phyloP scores from a whole-genome alignment of 2,113 vertebrate genomes.

The Oenanthe melanoleuca region DNA sequence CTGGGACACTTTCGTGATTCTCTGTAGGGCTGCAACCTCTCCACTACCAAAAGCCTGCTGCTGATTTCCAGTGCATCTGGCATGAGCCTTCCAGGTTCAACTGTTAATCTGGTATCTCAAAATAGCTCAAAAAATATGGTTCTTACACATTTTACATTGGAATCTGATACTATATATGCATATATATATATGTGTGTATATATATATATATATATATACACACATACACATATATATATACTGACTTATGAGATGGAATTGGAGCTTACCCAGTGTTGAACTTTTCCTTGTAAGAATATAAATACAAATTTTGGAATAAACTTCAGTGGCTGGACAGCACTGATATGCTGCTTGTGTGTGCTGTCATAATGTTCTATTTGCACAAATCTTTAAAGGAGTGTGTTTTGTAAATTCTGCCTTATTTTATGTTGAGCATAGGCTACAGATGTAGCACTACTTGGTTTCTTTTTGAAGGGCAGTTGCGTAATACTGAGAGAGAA shows the following conservation, averaged over 20 bases:
- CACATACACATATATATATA: too few species aligned
- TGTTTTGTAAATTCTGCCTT: background rate
- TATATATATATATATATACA: accelerated
- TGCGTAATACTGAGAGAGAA: constrained; percentile 4
- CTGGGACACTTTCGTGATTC: accelerated
- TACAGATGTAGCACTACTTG: background rate
- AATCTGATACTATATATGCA: background rate
- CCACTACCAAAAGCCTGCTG: background rate
- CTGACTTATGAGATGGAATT: background rate
- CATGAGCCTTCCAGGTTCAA: background rate
- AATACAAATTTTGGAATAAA: background rate
- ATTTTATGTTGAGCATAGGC: background rate
- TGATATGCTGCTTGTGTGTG: background rate
- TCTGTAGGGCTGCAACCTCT: background rate
- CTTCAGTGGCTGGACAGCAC: background rate
- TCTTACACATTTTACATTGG: background rate
- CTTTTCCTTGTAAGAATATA: background rate
- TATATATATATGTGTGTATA: too few species aligned
- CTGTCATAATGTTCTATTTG: background rate
- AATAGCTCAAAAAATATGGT: background rate
- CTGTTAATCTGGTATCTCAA: background rate
- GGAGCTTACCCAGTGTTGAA: background rate
- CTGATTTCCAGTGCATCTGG: background rate
- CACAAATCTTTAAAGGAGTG: background rate
- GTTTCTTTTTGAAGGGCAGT: background rate